A percentile compares a stretch with the other conserved stretches of the same genome.
Conservation (phyloP, 2,888 invertebrate species). For the Xestia xanthographa region DNA sequence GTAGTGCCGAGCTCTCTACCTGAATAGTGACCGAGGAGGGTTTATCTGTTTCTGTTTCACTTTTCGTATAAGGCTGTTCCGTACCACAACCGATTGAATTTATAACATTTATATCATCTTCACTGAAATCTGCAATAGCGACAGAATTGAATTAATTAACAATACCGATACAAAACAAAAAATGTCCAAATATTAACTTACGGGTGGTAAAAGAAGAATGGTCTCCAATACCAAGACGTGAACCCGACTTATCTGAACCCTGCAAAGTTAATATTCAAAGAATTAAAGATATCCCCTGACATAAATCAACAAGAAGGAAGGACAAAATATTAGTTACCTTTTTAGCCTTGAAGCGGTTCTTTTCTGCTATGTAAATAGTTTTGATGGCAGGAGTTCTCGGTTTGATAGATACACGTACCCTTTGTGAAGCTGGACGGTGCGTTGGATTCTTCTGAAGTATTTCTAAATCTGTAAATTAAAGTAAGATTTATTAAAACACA, state of each 20-base stretch:
- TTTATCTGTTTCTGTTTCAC: constrained; percentile 68
- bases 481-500: constrained; percentile 26
- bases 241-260: constrained; percentile 81
- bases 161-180: constrained; percentile 8
- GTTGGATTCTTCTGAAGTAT: constrained; percentile 77
- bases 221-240: constrained; percentile 84
- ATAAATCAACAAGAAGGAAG: neutral
- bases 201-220: constrained; percentile 82
- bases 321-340: constrained; percentile 72
- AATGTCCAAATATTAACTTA: constrained; percentile 69
- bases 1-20: constrained; percentile 69
- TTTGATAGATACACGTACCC: constrained; percentile 83
- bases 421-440: constrained; percentile 75
- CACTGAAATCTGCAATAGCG: constrained; percentile 75
- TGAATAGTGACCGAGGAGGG: constrained; percentile 71
- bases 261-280: constrained; percentile 64
- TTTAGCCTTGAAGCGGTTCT: constrained; percentile 76
- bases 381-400: constrained; percentile 81
- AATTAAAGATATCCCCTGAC: neutral
- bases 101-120: constrained; percentile 72
- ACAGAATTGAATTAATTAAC: constrained; percentile 26
- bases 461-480: constrained; percentile 77
- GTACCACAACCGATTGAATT: constrained; percentile 72
- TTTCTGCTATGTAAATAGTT: constrained; percentile 83
- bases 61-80: constrained; percentile 66